Percentiles rank a stretch among this genome's conserved stretches.
These are phyloP conservation scores for Pongo abelii DNA, from an alignment of 2,113 vertebrate genomes.

Conservation along the genomic window DNA sequence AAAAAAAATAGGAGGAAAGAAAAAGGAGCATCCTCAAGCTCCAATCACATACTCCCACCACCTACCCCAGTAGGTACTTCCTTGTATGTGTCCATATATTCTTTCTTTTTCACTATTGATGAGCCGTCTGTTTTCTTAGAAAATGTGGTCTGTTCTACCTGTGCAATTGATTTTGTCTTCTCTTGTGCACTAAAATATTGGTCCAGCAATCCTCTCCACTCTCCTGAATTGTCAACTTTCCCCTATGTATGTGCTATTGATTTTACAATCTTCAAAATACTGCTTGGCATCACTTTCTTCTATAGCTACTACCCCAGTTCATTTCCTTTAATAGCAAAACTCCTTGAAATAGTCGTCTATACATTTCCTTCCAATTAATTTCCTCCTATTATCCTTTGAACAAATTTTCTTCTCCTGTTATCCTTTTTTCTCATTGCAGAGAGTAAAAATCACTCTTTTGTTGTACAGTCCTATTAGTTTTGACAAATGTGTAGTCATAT, in stretches of 20 bases:
- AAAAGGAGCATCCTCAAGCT: not conserved
- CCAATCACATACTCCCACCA: rapidly evolving
- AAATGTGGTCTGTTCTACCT: not conserved
- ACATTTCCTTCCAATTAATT: not conserved
- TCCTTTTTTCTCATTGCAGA: not conserved
- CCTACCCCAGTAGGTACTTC: not conserved
- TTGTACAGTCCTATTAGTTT: not conserved
- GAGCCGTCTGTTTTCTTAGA: not conserved
- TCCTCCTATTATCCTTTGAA: not conserved
- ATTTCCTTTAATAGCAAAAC: not conserved
- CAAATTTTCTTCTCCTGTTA: not conserved
- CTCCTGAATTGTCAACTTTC: not conserved
- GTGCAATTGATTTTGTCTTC: not conserved
- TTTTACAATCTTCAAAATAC: not conserved
- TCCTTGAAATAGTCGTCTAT: not conserved
- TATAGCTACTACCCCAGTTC: not conserved
- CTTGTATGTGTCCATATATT: not conserved
- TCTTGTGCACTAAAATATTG: not conserved
- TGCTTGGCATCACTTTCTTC: not conserved
- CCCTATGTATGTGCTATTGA: not conserved
- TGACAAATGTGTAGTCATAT: not conserved
- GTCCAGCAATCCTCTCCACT: not conserved
- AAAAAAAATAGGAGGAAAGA: not conserved
- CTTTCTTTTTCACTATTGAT: not conserved
- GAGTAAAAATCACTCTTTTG: not conserved